Base-by-base conservation (phyloP, 2,797 vertebrate genomes). In the Ataeniobius toweri region DNA sequence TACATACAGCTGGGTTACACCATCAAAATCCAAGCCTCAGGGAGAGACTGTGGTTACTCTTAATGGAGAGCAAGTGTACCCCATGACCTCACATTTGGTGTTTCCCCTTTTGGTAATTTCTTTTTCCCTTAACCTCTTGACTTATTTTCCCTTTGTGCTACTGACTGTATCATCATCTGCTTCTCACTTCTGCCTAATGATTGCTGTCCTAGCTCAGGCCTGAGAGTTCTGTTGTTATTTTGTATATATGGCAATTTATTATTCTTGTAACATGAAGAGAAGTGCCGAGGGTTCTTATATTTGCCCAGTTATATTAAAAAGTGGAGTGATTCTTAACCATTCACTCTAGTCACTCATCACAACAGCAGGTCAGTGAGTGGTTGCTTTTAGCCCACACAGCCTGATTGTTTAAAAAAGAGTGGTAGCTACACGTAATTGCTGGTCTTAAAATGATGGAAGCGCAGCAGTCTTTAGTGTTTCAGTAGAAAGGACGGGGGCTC, bases 61-160 rank as follows among this genome's bases (percentile, higher is more conserved):
- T 89, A 92, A 92, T 89, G 89, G 88, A 80, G 79, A 88, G 86
- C 26, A 20, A 80, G 41, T 71, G 75, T 24, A 82, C 74, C 79
- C 80, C 74, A 77, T 88, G 89, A 91, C 90, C 89, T 82, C 82
- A 50, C 80, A 86, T 88, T 90, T 86, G 81, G 83, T 91, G 79
- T 81, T 72, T 84, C 74, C 81, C 78, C 75, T 41, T 83, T 84
- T 84, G 81, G 73, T 85, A 73, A 88, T 88, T 84, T 88, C 75
- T 79, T 85, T 83, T 88, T 86, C 87, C 81, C 65, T 83, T 82
- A 73, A 89, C 84, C 80, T 83, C 46, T 81, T 24, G 5, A 68
- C 82, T 76, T 72, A 3, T 83, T 83, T 76, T 86, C 44, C 72
- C 75, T 81, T 77, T 79, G 76, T 80, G 77, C 80, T 71, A 73